A percentile compares a stretch with the other conserved stretches of the same genome.
These are phyloP conservation scores for Sphinx pinastri DNA, from an alignment of 2,888 invertebrate genomes.

Conservation along the genomic window DNA sequence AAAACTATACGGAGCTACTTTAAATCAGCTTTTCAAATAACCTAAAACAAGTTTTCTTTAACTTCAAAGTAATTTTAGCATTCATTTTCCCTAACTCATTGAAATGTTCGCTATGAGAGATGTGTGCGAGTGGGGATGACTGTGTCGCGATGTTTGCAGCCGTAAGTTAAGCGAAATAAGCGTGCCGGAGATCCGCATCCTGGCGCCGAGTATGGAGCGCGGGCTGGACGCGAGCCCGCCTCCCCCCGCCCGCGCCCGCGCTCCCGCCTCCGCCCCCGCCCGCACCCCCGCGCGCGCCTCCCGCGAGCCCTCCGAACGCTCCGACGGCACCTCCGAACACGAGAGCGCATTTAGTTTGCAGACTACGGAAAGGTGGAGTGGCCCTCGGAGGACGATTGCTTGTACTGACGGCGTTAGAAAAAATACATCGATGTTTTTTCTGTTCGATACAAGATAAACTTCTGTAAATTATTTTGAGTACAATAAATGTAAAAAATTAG, in stretches of 20 bases:
- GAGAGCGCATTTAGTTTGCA: conserved; percentile 82
- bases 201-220: conserved; percentile 92
- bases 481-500: too few species aligned
- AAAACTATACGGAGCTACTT: not conserved
- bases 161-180: conserved; percentile 89
- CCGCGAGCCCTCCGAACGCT: conserved; percentile 39
- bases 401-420: conserved; percentile 33
- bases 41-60: conserved; percentile 4
- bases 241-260: conserved; percentile 40
- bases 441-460: not conserved
- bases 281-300: conserved; percentile 33
- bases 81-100: not conserved
- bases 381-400: conserved; percentile 32
- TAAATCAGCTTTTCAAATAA: not conserved
- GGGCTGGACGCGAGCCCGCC: conserved; percentile 85
- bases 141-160: conserved; percentile 72
- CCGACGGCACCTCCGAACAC: conserved; percentile 76
- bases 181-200: conserved; percentile 91
- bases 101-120: conserved; percentile 10
- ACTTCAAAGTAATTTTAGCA: not conserved
- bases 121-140: conserved; percentile 28
- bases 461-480: too few species aligned
- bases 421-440: not conserved
- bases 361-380: conserved; percentile 72
- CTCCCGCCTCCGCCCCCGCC: conserved; percentile 41